These are phyloP conservation scores for Napeogenes sylphis DNA, from an alignment of 2,888 invertebrate species.

Conservation along the genomic window DNA sequence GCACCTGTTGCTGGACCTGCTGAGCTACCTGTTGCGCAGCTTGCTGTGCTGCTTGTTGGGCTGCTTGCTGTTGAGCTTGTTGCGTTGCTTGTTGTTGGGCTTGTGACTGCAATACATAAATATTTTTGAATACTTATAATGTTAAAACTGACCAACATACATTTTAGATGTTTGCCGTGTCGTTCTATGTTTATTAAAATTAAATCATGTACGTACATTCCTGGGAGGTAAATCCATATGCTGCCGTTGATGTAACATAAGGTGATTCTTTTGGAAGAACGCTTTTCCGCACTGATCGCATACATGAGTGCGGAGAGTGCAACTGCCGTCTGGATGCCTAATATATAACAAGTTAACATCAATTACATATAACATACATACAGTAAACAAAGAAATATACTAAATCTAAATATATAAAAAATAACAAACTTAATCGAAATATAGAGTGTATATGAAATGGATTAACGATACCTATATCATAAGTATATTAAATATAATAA, in stretches of 20 bases:
- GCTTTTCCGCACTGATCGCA: constrained; percentile 90
- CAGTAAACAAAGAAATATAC: neutral
- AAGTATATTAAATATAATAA: too few relatives aligned
- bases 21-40: constrained; percentile 54
- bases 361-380: constrained; percentile 3
- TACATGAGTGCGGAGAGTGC: constrained; percentile 86
- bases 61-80: constrained; percentile 59
- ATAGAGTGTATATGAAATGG: too few relatives aligned
- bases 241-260: constrained; percentile 88
- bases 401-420: constrained; percentile 4
- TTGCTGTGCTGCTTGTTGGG: constrained; percentile 42
- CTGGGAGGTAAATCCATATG: constrained; percentile 83
- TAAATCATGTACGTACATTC: constrained; percentile 46
- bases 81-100: constrained; percentile 52
- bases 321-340: constrained; percentile 87
- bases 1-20: constrained; percentile 51
- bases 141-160: neutral
- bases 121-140: neutral
- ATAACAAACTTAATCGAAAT: too few relatives aligned
- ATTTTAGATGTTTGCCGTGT: constrained; percentile 1
- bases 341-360: constrained; percentile 5
- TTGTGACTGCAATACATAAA: constrained; percentile 46
- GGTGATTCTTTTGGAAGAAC: constrained; percentile 91
- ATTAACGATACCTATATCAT: too few relatives aligned
- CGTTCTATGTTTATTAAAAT: neutral